A percentile compares a stretch with the other conserved stretches of the same genome.
Conservation (phyloP, 2,797 vertebrate genomes). For the Rhadinocentrus ornatus region DNA sequence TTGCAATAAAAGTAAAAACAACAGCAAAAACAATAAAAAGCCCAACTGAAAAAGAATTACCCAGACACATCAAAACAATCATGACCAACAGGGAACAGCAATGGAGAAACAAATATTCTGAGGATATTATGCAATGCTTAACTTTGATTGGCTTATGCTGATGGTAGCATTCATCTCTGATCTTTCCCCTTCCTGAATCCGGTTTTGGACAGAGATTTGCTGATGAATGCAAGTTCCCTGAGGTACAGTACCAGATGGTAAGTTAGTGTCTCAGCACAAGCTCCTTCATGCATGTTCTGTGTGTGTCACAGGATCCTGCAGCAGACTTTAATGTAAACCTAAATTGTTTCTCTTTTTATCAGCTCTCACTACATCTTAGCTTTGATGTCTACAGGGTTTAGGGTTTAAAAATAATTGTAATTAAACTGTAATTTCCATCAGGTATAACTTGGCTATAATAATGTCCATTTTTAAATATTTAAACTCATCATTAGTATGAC, state of each 20-base stretch:
- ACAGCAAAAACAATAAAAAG: not conserved
- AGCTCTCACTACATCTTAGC: not conserved
- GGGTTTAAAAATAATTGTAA: not conserved
- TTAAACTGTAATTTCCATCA: not conserved
- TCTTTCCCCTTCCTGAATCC: constrained; percentile 55
- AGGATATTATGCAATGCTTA: constrained; percentile 43
- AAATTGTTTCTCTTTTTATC: not conserved
- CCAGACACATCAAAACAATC: constrained; percentile 6
- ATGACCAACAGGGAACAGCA: constrained; percentile 6
- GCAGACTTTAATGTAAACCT: constrained; percentile 1
- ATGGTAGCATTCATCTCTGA: constrained; percentile 33
- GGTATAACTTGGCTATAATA: not conserved
- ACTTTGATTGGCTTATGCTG: constrained; percentile 34
- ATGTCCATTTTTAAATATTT: not conserved
- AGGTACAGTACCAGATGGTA: constrained; percentile 72
- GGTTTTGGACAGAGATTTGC: constrained; percentile 62
- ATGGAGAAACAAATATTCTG: constrained; percentile 22
- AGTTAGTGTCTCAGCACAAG: constrained; percentile 67
- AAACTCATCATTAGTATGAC: not conserved
- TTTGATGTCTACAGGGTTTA: not conserved
- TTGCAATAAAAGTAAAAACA: not conserved
- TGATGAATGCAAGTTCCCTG: constrained; percentile 67
- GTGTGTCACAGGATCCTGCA: constrained; percentile 6
- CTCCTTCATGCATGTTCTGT: constrained; percentile 38
- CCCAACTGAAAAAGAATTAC: not conserved